Evolutionary conservation across 2,113 vertebrate genomes (phyloP).

Genomic region (Oceanites oceanicus): DNA sequence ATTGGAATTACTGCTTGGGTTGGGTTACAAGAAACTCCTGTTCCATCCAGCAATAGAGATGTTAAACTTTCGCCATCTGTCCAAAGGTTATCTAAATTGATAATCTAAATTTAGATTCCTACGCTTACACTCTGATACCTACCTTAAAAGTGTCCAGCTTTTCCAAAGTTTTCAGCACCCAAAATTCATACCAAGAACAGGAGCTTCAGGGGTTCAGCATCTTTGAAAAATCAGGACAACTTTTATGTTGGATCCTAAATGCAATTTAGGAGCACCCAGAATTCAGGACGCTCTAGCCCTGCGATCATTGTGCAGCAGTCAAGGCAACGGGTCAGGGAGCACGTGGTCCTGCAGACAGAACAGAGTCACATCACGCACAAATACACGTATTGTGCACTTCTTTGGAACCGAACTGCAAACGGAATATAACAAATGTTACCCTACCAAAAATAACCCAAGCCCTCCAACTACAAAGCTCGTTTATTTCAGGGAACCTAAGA

Average conservation of each 20-base stretch:
- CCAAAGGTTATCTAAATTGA: conserved; percentile 20
- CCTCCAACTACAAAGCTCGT: not conserved
- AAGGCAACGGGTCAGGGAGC: not conserved
- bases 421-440: conserved; percentile 38
- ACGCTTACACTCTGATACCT: not conserved
- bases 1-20: not conserved
- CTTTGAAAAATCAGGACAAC: not conserved
- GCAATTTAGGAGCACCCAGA: not conserved
- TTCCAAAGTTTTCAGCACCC: not conserved
- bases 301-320: not conserved
- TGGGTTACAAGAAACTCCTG: not conserved
- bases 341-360: conserved; percentile 15
- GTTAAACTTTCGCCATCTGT: conserved; percentile 30
- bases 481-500: not conserved
- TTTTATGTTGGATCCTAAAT: not conserved
- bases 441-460: conserved; percentile 53
- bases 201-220: not conserved
- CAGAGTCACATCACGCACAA: conserved; percentile 19
- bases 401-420: conserved; percentile 5
- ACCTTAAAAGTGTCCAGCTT: not conserved
- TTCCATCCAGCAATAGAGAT: not conserved
- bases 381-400: not conserved
- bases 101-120: not conserved
- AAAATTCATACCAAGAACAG: not conserved
- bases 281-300: not conserved